Base-by-base conservation (phyloP, 2,797 vertebrate genomes). In the Catamblyrhynchus diadema region DNA sequence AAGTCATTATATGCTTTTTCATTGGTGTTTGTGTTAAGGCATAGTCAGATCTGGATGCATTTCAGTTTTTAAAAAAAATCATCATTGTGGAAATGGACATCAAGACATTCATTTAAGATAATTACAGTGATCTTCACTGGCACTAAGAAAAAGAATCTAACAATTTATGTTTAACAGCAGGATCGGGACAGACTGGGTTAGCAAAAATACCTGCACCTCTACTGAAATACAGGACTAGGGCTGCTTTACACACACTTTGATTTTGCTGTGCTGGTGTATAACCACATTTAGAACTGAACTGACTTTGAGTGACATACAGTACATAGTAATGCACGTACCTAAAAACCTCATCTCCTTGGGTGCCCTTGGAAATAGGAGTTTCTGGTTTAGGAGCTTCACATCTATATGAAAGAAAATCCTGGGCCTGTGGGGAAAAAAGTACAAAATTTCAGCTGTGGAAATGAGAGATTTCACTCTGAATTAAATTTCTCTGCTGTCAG, bases 281-380 rank as follows among this genome's bases (percentile, higher is more conserved):
- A 44, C 10, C 28, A 30, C 17, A n/a, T 54, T 19, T 12, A 77
- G 45, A 23, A 10, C 19, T 10, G 12, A 8, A 57, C 33, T 6
- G 7, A 27, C 21, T 47, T 19, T 0, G 11, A 8, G 2, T 23
- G 72, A 47, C 42, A 51, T 3, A 25, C 30, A 69, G 12, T 3
- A 44, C 0, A 2, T 4, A 54, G 37, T 28, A 59, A 75, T 1
- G 8, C 56, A 70, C 3, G 0, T 82, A 95, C 88, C 94, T 70
- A 23, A 69, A 85, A 85, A 24, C 44, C 45, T 90, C 90, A 95
- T 97, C 54, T 80, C 96, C 53, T 85, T 17, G 28, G 25, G 30
- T 5, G 1, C 13, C 15, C 28, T 50, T 82, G 11, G 37, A 51
- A 59, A n/a, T 7, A 30, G 41, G 3, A 86, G 4, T 48, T 86